These are phyloP conservation scores for Muntiacus reevesi DNA, from an alignment of 2,113 vertebrate genomes.

Conservation along the genomic window DNA sequence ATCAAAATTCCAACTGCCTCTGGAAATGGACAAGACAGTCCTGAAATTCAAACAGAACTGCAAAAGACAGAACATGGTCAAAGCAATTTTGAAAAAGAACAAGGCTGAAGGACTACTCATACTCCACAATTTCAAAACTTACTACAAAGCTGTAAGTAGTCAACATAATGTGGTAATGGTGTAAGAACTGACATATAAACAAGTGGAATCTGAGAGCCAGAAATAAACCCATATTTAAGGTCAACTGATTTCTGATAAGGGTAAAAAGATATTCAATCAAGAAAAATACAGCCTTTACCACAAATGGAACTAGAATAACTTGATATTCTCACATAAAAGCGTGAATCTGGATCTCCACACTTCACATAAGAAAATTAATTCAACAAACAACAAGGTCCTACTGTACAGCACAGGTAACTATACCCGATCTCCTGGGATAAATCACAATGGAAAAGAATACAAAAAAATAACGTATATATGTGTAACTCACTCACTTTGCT, in stretches of 20 bases:
- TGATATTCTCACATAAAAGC: neutral
- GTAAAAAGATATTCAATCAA: neutral
- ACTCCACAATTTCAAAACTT: neutral
- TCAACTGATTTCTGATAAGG: neutral
- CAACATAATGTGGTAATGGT: neutral
- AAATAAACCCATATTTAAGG: neutral
- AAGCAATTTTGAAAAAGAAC: neutral
- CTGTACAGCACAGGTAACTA: neutral
- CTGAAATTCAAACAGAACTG: neutral
- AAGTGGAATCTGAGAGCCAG: neutral
- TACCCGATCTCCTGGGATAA: neutral
- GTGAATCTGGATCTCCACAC: neutral
- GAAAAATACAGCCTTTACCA: neutral
- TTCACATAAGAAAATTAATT: neutral
- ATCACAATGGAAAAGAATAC: neutral
- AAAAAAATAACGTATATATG: neutral
- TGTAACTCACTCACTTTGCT: neutral
- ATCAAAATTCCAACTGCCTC: neutral
- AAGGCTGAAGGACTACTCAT: neutral
- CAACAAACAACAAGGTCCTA: neutral
- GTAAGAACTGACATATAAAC: neutral
- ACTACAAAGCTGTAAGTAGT: neutral
- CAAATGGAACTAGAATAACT: neutral
- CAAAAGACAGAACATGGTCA: neutral
- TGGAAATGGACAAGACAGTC: neutral